Conservation (phyloP, 2,113 vertebrate genomes). For the Marmota monax region DNA sequence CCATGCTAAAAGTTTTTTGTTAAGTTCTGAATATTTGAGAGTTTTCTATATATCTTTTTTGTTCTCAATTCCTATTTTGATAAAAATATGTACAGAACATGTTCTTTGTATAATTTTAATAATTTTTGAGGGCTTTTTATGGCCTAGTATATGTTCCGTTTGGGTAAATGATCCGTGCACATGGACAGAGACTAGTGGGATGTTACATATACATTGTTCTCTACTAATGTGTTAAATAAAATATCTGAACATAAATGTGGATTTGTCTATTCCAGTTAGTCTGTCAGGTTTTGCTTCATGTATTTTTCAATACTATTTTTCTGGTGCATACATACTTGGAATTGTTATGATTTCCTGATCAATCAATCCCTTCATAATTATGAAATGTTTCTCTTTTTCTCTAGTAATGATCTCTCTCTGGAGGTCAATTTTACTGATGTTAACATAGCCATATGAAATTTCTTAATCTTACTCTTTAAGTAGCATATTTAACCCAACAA, state of each 20-base stretch:
- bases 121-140: background rate
- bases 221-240: background rate
- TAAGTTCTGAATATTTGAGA: background rate
- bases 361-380: conserved; percentile 8
- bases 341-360: conserved; percentile 1
- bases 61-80: background rate
- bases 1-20: background rate
- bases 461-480: background rate
- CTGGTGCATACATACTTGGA: background rate
- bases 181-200: background rate
- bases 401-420: background rate
- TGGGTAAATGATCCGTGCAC: background rate
- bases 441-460: background rate
- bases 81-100: background rate
- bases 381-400: conserved; percentile 3
- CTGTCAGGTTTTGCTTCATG: background rate
- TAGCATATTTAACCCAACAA: background rate
- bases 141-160: background rate
- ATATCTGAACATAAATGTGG: background rate
- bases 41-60: background rate
- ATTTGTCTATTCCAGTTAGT: background rate
- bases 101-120: background rate
- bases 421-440: background rate
- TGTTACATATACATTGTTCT: background rate
- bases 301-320: background rate